A percentile compares a stretch with the other conserved stretches of the same genome.
Conservation (phyloP, 2,113 vertebrate species). For the Bubo scandiacus region DNA sequence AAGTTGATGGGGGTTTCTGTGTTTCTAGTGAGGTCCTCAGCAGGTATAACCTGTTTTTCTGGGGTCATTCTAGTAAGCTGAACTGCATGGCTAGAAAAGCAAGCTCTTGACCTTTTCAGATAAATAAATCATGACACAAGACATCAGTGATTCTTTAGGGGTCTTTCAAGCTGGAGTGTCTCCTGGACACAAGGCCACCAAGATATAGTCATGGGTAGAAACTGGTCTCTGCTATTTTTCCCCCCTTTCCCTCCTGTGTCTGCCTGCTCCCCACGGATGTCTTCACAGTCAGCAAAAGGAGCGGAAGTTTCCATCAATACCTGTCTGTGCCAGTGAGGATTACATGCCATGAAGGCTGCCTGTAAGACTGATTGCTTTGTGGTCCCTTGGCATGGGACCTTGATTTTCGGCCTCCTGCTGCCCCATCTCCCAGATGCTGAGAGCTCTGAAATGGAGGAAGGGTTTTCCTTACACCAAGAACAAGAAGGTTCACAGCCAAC, state of each 20-base stretch:
- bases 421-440: background rate
- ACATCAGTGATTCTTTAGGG: background rate
- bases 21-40: background rate
- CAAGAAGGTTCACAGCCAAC: background rate
- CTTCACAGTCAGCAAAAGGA: background rate
- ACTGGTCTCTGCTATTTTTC: background rate
- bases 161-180: background rate
- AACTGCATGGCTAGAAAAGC: background rate
- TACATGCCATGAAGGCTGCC: background rate
- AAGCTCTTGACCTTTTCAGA: background rate
- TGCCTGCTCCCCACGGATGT: background rate
- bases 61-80: background rate
- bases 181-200: background rate
- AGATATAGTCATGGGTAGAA: background rate
- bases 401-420: background rate
- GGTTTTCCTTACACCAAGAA: background rate
- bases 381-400: background rate
- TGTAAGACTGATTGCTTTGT: background rate
- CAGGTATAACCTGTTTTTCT: slow-evolving; percentile 5
- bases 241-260: background rate
- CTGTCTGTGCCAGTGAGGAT: background rate
- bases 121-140: background rate
- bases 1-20: background rate
- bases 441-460: background rate
- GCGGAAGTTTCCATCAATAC: background rate